Evolutionary conservation across 1,140 invertebrate genomes (phyloP), one percentile per base, ranked within the genome.

Genomic region (Bombus affinis): DNA sequence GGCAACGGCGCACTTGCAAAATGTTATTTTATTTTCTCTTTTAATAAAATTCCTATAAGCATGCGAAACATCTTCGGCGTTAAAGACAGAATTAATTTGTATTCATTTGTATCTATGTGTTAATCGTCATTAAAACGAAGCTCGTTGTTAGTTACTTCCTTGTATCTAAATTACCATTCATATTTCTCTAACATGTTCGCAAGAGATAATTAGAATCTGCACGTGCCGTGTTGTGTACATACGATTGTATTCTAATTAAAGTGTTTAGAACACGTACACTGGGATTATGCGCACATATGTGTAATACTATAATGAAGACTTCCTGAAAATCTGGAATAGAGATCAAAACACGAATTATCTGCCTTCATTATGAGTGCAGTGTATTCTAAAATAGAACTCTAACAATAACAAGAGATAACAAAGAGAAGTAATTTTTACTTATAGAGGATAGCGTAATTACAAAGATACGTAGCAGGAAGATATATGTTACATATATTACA

Each of bases 391-490:
- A 59, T 76, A 76, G 75, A 65, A 78, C 28, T 78, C 15, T 15
- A 66, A 78, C 75, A 78, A 78, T 78, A 78, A 42, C 75, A 62
- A 12, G 25, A 77, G 75, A 77, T 77, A 77, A 42, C 18, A 13
- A 65, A 12, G 59, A 42, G n/a, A 78, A 78, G 42, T 78, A 42
- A 78, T 78, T 65, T 39, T 12, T 78, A 13, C 15, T n/a, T 32
- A 65, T 15, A 9, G 3, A 42, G n/a, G 59, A 78, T 78, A 32
- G 1, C 12, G 2, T 66, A 65, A 39, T 62, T 59, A n/a, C 47
- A 28, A 10, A 22, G n/a, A 37, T 37, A 35, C 22, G 32, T 25
- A 10, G 22, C 22, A 22, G 18, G 18, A 10, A 37, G 8, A 4
- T 37, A 37, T 37, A 37, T 4, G 18, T 22, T 10, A 22, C 18